A percentile compares a stretch with the other conserved stretches of the same genome.
Conservation (phyloP, 2,888 invertebrate species). For the Pherbina coryleti region DNA sequence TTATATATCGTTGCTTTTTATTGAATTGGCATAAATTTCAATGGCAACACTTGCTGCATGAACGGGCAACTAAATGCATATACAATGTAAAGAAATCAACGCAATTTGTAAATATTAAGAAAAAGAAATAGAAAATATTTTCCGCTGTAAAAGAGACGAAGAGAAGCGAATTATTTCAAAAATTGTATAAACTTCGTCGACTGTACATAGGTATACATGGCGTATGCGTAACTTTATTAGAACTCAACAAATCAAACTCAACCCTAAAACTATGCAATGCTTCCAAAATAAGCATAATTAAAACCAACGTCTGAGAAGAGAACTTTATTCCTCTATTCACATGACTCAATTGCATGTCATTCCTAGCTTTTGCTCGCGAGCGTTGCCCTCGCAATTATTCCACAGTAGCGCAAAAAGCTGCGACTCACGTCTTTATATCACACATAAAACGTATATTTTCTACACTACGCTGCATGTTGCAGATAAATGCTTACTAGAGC, state of each 20-base stretch:
- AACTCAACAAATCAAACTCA: neutral
- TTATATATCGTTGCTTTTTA: neutral
- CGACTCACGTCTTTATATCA: neutral
- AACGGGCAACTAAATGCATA: too few relatives aligned
- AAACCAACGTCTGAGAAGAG: too few relatives aligned
- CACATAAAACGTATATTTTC: too few relatives aligned
- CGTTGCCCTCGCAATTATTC: too few relatives aligned
- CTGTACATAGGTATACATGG: neutral
- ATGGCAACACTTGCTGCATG: neutral
- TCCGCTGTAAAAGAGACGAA: neutral
- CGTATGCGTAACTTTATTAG: constrained; percentile 10
- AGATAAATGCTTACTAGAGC: neutral
- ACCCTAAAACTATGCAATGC: constrained; percentile 25
- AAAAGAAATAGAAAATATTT: neutral
- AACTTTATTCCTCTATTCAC: too few relatives aligned
- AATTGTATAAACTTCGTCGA: too few relatives aligned
- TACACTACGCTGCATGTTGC: too few relatives aligned
- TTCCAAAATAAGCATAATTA: neutral
- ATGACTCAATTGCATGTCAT: too few relatives aligned
- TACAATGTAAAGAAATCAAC: neutral
- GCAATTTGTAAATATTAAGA: neutral
- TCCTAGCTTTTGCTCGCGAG: too few relatives aligned
- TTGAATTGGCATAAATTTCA: constrained; percentile 9
- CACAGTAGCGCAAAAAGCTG: neutral
- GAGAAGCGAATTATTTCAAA: too few relatives aligned